These are phyloP conservation scores for Polydrusus tereticollis DNA, from an alignment of 2,888 invertebrate species.

Conservation along the genomic window DNA sequence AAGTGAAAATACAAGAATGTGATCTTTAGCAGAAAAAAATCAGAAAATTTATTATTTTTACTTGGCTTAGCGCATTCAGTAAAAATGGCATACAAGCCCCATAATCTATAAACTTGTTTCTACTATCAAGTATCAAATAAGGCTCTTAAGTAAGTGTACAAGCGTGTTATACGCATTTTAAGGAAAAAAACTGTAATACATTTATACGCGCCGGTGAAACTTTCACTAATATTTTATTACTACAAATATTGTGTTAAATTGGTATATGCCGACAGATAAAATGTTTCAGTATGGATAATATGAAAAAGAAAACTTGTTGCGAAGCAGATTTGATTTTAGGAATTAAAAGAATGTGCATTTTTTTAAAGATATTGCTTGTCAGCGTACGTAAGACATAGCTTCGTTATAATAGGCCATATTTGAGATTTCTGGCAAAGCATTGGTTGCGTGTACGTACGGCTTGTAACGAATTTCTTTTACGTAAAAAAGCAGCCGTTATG, in stretches of 20 bases:
- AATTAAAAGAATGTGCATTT: slow-evolving; percentile 16
- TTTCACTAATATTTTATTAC: slow-evolving; percentile 31
- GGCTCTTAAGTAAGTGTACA: not conserved
- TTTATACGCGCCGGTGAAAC: slow-evolving; percentile 13
- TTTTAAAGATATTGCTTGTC: not conserved
- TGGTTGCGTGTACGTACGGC: slow-evolving; percentile 1
- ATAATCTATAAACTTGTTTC: no score
- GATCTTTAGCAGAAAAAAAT: no score
- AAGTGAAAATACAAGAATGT: no score
- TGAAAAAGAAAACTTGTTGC: slow-evolving; percentile 18
- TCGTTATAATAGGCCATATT: slow-evolving; percentile 11
- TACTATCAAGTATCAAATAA: not conserved
- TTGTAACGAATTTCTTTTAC: slow-evolving; percentile 10
- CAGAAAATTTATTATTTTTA: no score
- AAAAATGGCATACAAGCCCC: no score
- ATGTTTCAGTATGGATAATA: slow-evolving; percentile 17
- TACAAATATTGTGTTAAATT: slow-evolving; percentile 10
- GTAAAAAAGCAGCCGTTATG: slow-evolving; percentile 13
- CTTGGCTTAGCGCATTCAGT: no score
- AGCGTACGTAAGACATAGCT: slow-evolving; percentile 8
- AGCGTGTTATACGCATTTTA: slow-evolving; percentile 22
- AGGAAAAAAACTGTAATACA: slow-evolving; percentile 8
- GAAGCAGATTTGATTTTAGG: slow-evolving; percentile 1
- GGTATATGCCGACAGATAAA: slow-evolving; percentile 1
- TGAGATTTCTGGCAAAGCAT: slow-evolving; percentile 15